Conservation (phyloP, 2,888 invertebrate species). For the Scotopteryx bipunctaria region DNA sequence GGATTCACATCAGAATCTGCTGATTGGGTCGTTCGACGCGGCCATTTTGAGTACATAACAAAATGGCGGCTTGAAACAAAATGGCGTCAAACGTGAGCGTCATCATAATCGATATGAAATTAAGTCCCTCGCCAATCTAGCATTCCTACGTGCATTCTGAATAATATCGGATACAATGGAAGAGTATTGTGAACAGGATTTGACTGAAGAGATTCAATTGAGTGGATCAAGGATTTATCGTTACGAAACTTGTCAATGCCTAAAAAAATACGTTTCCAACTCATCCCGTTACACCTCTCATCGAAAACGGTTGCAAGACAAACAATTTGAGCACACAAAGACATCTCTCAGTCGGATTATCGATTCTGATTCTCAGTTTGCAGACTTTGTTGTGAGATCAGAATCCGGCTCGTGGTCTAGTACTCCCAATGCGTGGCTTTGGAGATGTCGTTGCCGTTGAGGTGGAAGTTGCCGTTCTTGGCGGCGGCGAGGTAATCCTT, state of each 20-base stretch:
- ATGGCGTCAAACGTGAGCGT: conserved; percentile 57
- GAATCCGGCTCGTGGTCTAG: conserved; percentile 70
- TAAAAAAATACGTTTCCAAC: conserved; percentile 10
- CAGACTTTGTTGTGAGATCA: not conserved
- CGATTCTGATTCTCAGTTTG: conserved; percentile 17
- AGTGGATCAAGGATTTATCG: conserved; percentile 34
- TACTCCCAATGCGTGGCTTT: conserved; percentile 97
- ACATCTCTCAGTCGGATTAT: conserved; percentile 19
- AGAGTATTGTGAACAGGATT: conserved; percentile 62
- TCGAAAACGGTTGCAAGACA: conserved; percentile 16
- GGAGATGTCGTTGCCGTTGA: conserved; percentile 90
- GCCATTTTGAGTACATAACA: conserved; percentile 53
- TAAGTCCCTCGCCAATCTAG: conserved; percentile 56
- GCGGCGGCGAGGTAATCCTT: conserved; percentile 93
- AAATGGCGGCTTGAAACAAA: conserved; percentile 58
- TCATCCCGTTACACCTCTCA: not conserved
- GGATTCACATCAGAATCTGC: conserved; percentile 67
- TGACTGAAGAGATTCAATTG: conserved; percentile 49
- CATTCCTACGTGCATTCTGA: conserved; percentile 36
- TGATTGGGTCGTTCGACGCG: conserved; percentile 73
- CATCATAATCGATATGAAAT: conserved; percentile 49
- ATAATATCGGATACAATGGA: conserved; percentile 49
- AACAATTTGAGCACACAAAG: conserved; percentile 25
- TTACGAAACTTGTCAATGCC: not conserved
- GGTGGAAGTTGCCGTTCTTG: conserved; percentile 95